Evolutionary conservation across 2,888 invertebrate species (phyloP), one percentile per base, ranked within the genome.

Genomic region (Adelognathus sp.): DNA sequence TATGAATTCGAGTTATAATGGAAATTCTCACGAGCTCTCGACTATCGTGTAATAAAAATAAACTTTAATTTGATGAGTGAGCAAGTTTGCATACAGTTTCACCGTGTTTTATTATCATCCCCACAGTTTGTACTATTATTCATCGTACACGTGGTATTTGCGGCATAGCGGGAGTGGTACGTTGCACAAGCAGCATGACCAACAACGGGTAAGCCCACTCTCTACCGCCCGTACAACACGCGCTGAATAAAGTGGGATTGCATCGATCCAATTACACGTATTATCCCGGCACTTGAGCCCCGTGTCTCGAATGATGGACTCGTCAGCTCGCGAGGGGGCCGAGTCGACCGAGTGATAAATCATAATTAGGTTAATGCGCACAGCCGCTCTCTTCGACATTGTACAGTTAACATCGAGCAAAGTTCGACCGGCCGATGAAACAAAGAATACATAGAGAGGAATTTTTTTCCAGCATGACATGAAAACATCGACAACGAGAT

Each of bases 281-380:
- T 78, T 81, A 74, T 81, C 70, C 56, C 41, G 58, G 56, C 67
- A 72, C 78, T 78, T 46, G 70, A 79, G 66, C 31, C 36, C 54
- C 41, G 54, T 36, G 39, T 39, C n/a, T n/a, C 60, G 76, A 71
- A 64, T 67, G 75, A 82, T 78, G 58, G 36, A 50, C 54, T 74
- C 74, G 64, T 74, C 64, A 64, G 64, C 67, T 24, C 14, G 6
- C 70, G 39, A 44, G 33, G 44, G 69, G 58, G 54, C 75, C 21
- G 44, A 41, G 56, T 77, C 52, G 66, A 66, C 44, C 39, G 60
- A 76, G 70, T 73, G 60, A 80, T 80, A 76, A 71, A 80, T 82
- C 88, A 95, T 95, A 84, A 94, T 94, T 84, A 95, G 94, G 88
- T 94, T 94, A 87, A 94, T 95, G 83, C 94, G 94, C 89, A 61